Conservation (phyloP, 1,140 invertebrate species). For the Uloborus diversus region DNA sequence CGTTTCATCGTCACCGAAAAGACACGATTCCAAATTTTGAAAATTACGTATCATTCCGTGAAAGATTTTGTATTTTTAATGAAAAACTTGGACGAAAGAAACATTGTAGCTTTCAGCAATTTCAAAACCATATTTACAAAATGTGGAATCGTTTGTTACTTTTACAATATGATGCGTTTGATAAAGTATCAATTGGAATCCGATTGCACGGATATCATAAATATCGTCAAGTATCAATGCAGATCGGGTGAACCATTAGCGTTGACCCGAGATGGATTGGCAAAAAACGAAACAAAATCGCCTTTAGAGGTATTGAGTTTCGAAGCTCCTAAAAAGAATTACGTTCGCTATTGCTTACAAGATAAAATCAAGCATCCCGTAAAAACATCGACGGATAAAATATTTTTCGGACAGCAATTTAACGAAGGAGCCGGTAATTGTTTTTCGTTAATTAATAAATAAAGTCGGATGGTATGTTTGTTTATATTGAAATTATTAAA, state of each 20-base stretch:
- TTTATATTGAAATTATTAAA: too few species aligned
- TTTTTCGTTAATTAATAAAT: constrained; percentile 30
- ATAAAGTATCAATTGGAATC: background rate
- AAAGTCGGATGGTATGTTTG: too few species aligned
- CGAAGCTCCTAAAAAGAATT: constrained; percentile 38
- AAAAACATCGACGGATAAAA: constrained; percentile 8
- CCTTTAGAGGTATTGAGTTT: constrained; percentile 22
- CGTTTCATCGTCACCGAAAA: constrained; percentile 4
- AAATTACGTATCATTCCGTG: background rate
- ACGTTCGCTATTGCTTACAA: background rate
- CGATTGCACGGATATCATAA: background rate
- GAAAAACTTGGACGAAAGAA: background rate
- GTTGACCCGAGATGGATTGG: constrained; percentile 3
- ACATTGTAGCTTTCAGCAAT: background rate
- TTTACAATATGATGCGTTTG: background rate
- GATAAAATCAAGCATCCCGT: background rate
- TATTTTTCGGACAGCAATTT: constrained; percentile 40
- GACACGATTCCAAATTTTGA: background rate
- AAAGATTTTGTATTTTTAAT: background rate
- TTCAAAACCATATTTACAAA: background rate
- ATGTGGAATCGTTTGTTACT: background rate
- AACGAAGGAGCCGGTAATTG: constrained; percentile 19
- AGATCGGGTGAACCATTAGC: background rate
- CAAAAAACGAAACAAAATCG: constrained; percentile 1
- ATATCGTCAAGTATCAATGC: constrained; percentile 16